phyloP scores from a whole-genome alignment of 1,140 invertebrate species.

The Lanistes nyassanus region DNA sequence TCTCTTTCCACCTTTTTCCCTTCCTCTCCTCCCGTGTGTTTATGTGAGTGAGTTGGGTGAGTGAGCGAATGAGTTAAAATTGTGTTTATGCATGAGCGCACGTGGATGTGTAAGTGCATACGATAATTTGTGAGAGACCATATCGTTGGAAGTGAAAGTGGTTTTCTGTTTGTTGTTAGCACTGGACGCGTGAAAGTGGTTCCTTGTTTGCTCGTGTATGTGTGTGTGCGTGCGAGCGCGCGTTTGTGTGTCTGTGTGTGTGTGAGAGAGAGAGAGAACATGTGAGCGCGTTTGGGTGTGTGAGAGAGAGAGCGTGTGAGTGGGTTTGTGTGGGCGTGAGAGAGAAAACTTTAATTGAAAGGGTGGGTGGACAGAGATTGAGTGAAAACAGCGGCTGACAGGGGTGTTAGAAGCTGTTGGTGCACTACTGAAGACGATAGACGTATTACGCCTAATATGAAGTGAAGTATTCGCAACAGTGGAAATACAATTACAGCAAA shows the following conservation, averaged over 20 bases:
- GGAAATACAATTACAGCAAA: background rate
- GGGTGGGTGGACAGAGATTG: no score
- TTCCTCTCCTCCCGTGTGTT: no score
- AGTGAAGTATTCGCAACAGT: background rate
- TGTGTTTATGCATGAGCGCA: no score
- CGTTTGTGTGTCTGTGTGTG: constrained; percentile 3
- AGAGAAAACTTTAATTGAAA: no score
- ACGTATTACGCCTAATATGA: no score
- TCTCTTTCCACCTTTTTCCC: no score
- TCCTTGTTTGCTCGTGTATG: constrained; percentile 1
- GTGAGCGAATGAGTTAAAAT: no score
- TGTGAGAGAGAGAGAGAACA: background rate
- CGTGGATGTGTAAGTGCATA: no score
- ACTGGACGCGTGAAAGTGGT: background rate
- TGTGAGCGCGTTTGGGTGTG: background rate
- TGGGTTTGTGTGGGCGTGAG: background rate
- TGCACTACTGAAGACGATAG: no score
- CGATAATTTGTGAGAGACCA: background rate
- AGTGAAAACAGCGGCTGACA: no score
- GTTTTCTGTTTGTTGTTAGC: background rate
- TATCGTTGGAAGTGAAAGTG: background rate
- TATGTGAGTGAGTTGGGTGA: no score
- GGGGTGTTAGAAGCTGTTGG: no score
- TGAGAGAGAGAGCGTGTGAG: background rate
- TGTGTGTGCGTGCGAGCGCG: constrained; percentile 2